Conservation (phyloP, 2,113 vertebrate species). For the Trichechus manatus region DNA sequence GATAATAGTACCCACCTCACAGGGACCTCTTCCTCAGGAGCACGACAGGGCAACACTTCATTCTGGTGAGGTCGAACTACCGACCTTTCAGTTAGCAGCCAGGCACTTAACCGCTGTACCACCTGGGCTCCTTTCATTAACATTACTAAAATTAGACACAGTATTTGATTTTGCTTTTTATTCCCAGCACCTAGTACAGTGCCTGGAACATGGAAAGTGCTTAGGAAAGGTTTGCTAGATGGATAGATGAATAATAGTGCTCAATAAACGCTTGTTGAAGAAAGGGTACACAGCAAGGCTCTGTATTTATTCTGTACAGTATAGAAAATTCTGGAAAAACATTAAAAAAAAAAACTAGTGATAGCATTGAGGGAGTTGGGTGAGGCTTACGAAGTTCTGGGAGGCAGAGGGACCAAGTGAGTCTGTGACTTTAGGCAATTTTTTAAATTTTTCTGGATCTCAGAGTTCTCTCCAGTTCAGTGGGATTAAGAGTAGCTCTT, state of each 20-base stretch:
- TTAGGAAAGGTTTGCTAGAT: no score
- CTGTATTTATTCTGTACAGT: not conserved
- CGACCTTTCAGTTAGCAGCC: not conserved
- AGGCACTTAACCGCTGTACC: no score
- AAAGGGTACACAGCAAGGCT: not conserved
- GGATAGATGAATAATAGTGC: not conserved
- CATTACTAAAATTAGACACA: no score
- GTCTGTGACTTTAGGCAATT: not conserved
- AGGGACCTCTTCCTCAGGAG: no score
- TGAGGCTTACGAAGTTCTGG: not conserved
- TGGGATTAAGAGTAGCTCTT: not conserved
- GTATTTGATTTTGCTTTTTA: no score
- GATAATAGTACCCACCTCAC: not conserved
- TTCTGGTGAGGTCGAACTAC: not conserved
- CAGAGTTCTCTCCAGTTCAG: not conserved
- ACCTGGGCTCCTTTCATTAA: not conserved
- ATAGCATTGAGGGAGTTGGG: not conserved
- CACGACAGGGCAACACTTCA: no score
- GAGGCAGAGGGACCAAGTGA: not conserved
- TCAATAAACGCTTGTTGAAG: not conserved
- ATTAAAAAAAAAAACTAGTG: not conserved
- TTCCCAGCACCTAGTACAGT: not conserved
- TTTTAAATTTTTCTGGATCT: not conserved
- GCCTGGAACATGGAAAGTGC: no score
- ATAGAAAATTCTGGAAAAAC: not conserved